A percentile compares a stretch with the other conserved stretches of the same genome.
phyloP scores from a whole-genome alignment of 2,113 vertebrate genomes.

The Tympanuchus pallidicinctus region DNA sequence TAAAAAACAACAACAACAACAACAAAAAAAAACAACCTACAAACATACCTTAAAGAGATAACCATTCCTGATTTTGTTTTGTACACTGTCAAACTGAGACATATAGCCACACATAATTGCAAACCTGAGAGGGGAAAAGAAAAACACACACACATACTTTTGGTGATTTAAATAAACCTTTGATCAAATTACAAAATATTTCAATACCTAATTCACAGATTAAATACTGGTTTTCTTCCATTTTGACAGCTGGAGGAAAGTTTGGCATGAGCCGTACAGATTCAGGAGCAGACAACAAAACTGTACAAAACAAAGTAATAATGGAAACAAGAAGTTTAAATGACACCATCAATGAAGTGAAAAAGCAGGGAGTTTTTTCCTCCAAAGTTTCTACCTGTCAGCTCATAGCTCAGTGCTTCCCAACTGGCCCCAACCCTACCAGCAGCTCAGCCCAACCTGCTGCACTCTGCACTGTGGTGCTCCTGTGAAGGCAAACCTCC shows the following conservation, averaged over 20 bases:
- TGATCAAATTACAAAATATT: constrained; percentile 44
- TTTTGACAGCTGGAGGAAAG: not conserved
- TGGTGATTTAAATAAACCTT: constrained; percentile 58
- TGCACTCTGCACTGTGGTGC: not conserved
- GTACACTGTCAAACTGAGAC: constrained; percentile 92
- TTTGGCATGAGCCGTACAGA: not conserved
- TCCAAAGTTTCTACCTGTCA: not conserved
- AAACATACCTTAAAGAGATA: constrained; percentile 92
- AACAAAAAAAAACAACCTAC: constrained; percentile 6
- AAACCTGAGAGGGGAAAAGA: constrained; percentile 84
- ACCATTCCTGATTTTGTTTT: constrained; percentile 96
- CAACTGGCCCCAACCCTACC: not conserved
- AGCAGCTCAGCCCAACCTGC: not conserved
- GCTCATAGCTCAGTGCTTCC: not conserved
- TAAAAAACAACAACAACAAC: not conserved
- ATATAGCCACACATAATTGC: constrained; percentile 94
- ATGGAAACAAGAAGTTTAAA: constrained; percentile 20
- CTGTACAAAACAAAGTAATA: not conserved
- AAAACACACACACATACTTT: constrained; percentile 73
- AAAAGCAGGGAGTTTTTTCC: not conserved
- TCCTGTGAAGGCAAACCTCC: not conserved
- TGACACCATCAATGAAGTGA: not conserved
- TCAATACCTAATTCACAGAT: constrained; percentile 41
- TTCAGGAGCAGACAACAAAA: not conserved
- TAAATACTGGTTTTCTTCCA: not conserved